Base-by-base conservation (phyloP, 2,888 invertebrate species). In the Tenthredo scrophulariae region DNA sequence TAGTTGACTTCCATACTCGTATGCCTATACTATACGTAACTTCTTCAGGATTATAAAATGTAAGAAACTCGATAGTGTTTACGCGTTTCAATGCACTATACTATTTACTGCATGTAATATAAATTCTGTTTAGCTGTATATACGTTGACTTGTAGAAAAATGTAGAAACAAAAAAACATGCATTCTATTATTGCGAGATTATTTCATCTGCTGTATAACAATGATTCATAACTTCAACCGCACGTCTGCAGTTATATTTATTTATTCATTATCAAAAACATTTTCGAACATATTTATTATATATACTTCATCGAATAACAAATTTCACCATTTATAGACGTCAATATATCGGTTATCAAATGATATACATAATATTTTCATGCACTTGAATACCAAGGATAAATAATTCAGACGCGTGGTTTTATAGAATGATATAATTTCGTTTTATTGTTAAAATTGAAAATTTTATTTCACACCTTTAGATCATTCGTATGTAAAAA, bases 1-100 rank as follows among this genome's bases (percentile, higher is more conserved):
- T 10, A 43, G 43, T 43, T 10, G 10, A 13, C 43, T 43, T 50
- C n/a, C 2, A n/a, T 50, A 50, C 18, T 29, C 10, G 22, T 29
- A 29, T 65, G 13, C 26, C 10, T 65, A 29, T 29, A 29, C 4
- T 43, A 43, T 43, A 43, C 10, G 65, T 65, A 29, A 65, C 65
- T 65, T 65, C 65, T 29, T 22, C 9, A 9, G 22, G 26, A 65
- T 22, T 50, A 29, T 29, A 65, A 29, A 22, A 65, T 65, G 22
- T 26, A 10, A 40, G 72, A 72, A 72, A 72, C 72, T 40, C 15
- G 72, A 72, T 72, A 72, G 72, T 72, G 72, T 72, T 72, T 72
- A 72, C 40, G 72, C 9, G 29, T 65, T 37, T 72, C 10, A 33
- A 72, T 9, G 40, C 29, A 65, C 65, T 26, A 65, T n/a, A 13